A percentile compares a stretch with the other conserved stretches of the same genome.
phyloP scores from a whole-genome alignment of 2,888 invertebrate genomes.

The Caenorhabditis doughertyi region DNA sequence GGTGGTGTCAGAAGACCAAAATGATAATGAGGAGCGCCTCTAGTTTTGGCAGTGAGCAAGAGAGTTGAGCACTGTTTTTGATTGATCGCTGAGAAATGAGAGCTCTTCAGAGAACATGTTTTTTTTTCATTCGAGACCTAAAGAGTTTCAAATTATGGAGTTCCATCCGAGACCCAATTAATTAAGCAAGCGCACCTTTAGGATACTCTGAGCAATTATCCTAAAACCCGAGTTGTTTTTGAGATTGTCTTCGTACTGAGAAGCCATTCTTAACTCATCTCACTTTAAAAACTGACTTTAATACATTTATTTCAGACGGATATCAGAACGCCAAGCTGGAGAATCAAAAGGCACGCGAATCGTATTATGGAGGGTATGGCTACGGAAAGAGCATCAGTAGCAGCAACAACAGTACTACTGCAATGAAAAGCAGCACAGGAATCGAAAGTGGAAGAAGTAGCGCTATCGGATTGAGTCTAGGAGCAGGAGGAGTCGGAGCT shows the following conservation, averaged over 20 bases:
- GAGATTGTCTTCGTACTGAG: no score
- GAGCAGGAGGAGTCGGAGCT: not conserved
- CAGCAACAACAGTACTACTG: not conserved
- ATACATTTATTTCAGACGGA: conserved; percentile 4
- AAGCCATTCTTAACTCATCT: no score
- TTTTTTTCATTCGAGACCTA: no score
- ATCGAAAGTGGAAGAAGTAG: not conserved
- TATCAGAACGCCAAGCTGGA: conserved; percentile 27
- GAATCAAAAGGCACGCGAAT: conserved; percentile 44
- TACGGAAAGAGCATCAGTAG: not conserved
- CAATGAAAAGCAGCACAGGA: not conserved
- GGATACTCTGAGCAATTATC: no score
- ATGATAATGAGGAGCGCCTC: not conserved
- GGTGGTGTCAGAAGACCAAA: not conserved
- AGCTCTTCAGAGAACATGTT: not conserved
- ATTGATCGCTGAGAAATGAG: not conserved
- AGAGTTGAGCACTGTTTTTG: no score
- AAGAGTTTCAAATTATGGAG: no score
- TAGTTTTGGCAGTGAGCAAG: not conserved
- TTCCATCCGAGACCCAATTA: no score
- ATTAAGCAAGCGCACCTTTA: no score
- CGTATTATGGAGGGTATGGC: conserved; percentile 28
- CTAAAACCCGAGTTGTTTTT: no score
- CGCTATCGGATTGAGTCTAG: no score
- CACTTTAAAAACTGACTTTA: no score